Evolutionary conservation across 35 echinoderm and acorn worm genomes (phyloP), one percentile per base, ranked within the genome.

Genomic region (Strongylocentrotus purpuratus): DNA sequence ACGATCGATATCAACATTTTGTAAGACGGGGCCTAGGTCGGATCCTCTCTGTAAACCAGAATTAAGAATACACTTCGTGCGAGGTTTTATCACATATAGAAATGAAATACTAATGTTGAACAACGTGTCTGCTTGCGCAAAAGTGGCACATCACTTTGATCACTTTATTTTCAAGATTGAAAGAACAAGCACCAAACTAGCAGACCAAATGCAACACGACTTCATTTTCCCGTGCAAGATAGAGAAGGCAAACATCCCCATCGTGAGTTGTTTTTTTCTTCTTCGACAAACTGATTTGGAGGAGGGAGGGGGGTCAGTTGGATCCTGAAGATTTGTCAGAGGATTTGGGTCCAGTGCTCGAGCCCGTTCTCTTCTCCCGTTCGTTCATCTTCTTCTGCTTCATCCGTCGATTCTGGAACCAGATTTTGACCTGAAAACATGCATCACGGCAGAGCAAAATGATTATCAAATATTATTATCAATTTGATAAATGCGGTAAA

Each of bases 381-480:
- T 98, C 97, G 48, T 98, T 95, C 89, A 97, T 45, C 93, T 99
- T 99, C 59, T 99, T 99, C 86, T 99, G 97, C 85, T 99, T 99
- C 97, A 99, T 99, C 31, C 97, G 87, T 28, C 97, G 88, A 86
- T 99, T 99, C 89, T 99, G 97, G 94, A 97, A 99, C 97, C 97
- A 99, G 47, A 99, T 99, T 94, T 99, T 99, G 15, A 99, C 96
- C 94, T 93, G 91, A 89, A 46, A 33, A 87, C 7, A 46, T 33
- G 8, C 45, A 89, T 17, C 32, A 88, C 9, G 85, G 31, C 15
- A 31, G 85, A 86, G 32, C 25, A 33, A 86, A 86, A 86, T 31
- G 14, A 86, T 86, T 31, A 86, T 2, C 17, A 85, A 85, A 85
- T 20, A 85, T 85, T 41, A 41, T 41, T 41, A 41, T 41, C 35